These are phyloP conservation scores for Andrena praecox DNA, from an alignment of 2,888 invertebrate genomes.

Conservation along the genomic window DNA sequence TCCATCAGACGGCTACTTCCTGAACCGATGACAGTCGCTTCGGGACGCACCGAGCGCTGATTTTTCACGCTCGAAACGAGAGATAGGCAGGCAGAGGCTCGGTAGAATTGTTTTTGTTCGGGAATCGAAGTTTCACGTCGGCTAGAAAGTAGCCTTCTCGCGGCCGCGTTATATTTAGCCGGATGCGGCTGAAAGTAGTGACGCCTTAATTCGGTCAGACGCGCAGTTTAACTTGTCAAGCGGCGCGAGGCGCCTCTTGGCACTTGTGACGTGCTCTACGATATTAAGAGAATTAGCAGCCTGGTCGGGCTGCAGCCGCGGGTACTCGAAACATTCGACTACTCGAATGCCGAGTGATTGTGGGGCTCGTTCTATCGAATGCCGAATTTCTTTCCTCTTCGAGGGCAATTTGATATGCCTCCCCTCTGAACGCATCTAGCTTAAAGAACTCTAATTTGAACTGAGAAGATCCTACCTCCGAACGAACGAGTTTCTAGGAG, in stretches of 20 bases:
- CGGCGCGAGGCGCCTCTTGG: conserved; percentile 59
- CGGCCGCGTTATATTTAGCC: conserved; percentile 53
- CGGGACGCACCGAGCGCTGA: background rate
- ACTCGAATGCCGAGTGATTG: background rate
- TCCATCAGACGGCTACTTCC: background rate
- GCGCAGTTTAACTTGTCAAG: conserved; percentile 59
- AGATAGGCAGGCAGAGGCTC: too few species aligned
- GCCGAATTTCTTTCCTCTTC: too few species aligned
- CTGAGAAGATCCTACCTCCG: too few species aligned
- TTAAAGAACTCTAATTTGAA: too few species aligned
- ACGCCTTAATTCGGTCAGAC: conserved; percentile 62
- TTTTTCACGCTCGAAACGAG: background rate
- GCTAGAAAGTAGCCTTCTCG: conserved; percentile 43
- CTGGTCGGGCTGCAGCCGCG: conserved; percentile 7
- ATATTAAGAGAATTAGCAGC: conserved; percentile 62
- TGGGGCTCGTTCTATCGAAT: too few species aligned
- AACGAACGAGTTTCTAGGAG: too few species aligned
- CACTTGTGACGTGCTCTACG: conserved; percentile 62
- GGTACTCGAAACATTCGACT: background rate
- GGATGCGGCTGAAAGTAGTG: conserved; percentile 58
- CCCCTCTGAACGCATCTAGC: too few species aligned
- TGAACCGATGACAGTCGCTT: background rate
- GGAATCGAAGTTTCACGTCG: conserved; percentile 7
- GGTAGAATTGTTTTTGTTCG: conserved; percentile 33
- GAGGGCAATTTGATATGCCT: too few species aligned